A percentile compares a stretch with the other conserved stretches of the same genome.
phyloP scores from a whole-genome alignment of 2,888 invertebrate species.

The Orthosia cruda region DNA sequence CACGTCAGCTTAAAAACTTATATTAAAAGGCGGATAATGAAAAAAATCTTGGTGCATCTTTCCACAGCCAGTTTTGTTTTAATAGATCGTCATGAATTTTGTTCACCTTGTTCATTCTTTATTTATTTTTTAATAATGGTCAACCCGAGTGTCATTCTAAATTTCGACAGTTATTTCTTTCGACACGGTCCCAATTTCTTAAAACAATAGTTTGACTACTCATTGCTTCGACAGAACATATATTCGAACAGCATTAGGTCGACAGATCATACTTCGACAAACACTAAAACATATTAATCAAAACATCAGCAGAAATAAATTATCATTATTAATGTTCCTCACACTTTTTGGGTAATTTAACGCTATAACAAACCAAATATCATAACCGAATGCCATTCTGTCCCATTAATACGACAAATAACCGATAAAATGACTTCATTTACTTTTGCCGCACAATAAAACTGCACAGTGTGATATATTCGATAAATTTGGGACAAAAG shows the following conservation, averaged over 20 bases:
- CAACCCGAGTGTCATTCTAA: too few species aligned
- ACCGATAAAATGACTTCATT: conserved; percentile 79
- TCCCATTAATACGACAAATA: conserved; percentile 66
- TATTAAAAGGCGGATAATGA: too few species aligned
- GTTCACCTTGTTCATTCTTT: background rate
- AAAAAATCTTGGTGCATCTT: too few species aligned
- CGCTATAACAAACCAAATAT: conserved; percentile 54
- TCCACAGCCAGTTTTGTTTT: too few species aligned
- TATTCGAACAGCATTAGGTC: too few species aligned
- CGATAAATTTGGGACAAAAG: conserved; percentile 80
- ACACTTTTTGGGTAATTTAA: conserved; percentile 42
- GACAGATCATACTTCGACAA: too few species aligned
- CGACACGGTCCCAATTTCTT: too few species aligned
- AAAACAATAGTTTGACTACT: too few species aligned
- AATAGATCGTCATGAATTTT: too few species aligned
- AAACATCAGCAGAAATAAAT: background rate
- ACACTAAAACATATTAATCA: background rate
- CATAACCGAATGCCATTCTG: conserved; percentile 55
- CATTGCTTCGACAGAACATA: too few species aligned
- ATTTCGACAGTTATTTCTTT: too few species aligned
- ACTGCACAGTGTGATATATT: conserved; percentile 73
- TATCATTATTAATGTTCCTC: background rate
- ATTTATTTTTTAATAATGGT: background rate
- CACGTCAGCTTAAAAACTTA: too few species aligned
- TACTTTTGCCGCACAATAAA: conserved; percentile 84